Evolutionary conservation across 2,797 vertebrate genomes (phyloP), one percentile per base, ranked within the genome.

Genomic region (Cichlasoma orientale): DNA sequence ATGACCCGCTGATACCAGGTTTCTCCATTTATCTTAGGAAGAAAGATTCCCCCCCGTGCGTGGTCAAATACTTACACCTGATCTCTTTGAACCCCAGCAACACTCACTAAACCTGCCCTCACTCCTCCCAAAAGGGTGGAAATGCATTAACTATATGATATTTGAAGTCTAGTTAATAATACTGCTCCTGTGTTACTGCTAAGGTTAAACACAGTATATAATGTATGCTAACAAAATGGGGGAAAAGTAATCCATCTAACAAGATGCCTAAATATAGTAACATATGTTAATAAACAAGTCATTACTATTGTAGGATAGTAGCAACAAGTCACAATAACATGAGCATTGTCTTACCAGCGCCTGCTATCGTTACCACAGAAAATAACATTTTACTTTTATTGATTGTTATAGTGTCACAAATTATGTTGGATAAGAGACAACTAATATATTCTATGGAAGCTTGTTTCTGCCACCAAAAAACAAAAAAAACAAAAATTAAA

Each of bases 1-100:
- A 86, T 89, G 87, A 88, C 89, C 88, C 85, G 85, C 90, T 90
- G 89, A 85, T 89, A 78, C 86, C 59, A 85, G 79, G 74, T 74
- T 82, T 85, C 72, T 84, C 74, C 88, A 89, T 93, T 90, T 83
- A 87, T 91, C 90, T 88, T 53, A 4, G 57, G 25, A 70, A 82
- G 79, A 78, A 89, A 68, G 79, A 82, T 80, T 86, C 83, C 86
- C 38, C 79, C 66, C 54, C 79, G 71, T 76, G 79, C 58, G 25
- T 19, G 85, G 85, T 90, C 83, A 91, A 93, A 90, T 86, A 75
- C 86, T 87, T 89, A 79, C 82, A 86, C 81, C 86, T 91, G 85
- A 87, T 86, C 86, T 79, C 59, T 44, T 4, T 75, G 61, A 92
- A 86, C 82, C 82, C 16, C 12, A 33, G 16, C 29, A 75, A 69